These are phyloP conservation scores for Cydia fagiglandana DNA, from an alignment of 1,140 invertebrate species.

Conservation along the genomic window DNA sequence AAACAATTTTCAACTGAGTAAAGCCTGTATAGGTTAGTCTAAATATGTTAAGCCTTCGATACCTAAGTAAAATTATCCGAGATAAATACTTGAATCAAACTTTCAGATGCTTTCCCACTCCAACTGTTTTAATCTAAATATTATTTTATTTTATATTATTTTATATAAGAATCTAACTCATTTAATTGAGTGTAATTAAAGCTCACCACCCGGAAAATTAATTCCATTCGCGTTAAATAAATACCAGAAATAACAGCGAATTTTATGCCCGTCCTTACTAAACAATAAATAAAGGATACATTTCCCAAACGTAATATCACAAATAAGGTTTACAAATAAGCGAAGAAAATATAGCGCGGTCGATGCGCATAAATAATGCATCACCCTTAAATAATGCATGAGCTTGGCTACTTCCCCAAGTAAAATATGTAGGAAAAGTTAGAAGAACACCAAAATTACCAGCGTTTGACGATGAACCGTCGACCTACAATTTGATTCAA, in stretches of 20 bases:
- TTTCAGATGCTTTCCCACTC: not conserved
- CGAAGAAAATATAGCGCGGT: constrained; percentile 35
- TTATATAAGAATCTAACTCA: not conserved
- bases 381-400: constrained; percentile 43
- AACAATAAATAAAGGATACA: constrained; percentile 22
- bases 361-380: constrained; percentile 47
- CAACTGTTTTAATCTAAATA: constrained; percentile 4
- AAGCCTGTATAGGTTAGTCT: not conserved
- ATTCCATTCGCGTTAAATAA: not conserved
- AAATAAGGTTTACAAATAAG: constrained; percentile 39
- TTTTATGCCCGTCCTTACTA: not conserved
- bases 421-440: constrained; percentile 31
- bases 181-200: not conserved
- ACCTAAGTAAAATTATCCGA: not conserved
- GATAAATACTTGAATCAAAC: not conserved
- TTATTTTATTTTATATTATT: too few species aligned
- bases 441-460: constrained; percentile 29
- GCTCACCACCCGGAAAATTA: not conserved
- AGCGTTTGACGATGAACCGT: constrained; percentile 25
- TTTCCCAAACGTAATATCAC: constrained; percentile 31
- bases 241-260: not conserved
- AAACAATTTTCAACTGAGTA: not conserved
- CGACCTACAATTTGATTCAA: constrained; percentile 31
- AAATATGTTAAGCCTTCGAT: not conserved
- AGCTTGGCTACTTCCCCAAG: constrained; percentile 3